Percentiles rank a stretch among this genome's conserved stretches.
phyloP scores from a whole-genome alignment of 2,113 vertebrate species.

The Symphodus melops region DNA sequence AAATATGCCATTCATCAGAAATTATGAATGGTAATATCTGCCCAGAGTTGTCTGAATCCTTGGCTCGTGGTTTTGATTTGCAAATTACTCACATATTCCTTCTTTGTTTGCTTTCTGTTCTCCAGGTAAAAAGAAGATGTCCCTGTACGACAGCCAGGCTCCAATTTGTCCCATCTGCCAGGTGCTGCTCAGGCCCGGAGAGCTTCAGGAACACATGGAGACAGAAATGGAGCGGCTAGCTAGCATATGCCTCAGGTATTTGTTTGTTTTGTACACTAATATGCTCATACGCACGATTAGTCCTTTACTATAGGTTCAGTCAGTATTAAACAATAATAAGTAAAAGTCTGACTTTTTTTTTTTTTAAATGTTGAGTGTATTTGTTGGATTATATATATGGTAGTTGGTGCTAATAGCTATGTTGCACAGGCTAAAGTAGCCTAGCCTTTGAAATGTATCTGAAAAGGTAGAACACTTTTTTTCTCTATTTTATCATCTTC shows the following conservation, averaged over 20 bases:
- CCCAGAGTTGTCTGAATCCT: neutral
- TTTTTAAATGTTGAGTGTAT: too few species aligned
- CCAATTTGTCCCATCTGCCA: constrained; percentile 98
- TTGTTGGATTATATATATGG: too few species aligned
- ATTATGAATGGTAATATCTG: too few species aligned
- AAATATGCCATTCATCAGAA: too few species aligned
- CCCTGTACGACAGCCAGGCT: constrained; percentile 97
- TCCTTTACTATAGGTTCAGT: neutral
- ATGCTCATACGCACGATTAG: neutral
- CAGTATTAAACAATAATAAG: neutral
- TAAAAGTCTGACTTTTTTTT: neutral
- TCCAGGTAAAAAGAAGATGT: constrained; percentile 96
- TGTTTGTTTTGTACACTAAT: neutral
- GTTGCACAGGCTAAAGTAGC: too few species aligned
- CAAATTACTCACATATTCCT: neutral
- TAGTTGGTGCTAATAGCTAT: too few species aligned
- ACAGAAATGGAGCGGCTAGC: constrained; percentile 97
- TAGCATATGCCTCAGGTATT: constrained; percentile 91
- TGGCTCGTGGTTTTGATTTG: neutral
- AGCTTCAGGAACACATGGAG: constrained; percentile 98
- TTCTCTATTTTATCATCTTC: too few species aligned
- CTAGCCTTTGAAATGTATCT: too few species aligned
- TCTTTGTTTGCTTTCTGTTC: constrained; percentile 12
- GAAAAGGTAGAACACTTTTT: too few species aligned
- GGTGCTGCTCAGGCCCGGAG: constrained; percentile 94